Conservation (phyloP, 2,797 vertebrate species). For the Ptychobarbus kaznakovi region DNA sequence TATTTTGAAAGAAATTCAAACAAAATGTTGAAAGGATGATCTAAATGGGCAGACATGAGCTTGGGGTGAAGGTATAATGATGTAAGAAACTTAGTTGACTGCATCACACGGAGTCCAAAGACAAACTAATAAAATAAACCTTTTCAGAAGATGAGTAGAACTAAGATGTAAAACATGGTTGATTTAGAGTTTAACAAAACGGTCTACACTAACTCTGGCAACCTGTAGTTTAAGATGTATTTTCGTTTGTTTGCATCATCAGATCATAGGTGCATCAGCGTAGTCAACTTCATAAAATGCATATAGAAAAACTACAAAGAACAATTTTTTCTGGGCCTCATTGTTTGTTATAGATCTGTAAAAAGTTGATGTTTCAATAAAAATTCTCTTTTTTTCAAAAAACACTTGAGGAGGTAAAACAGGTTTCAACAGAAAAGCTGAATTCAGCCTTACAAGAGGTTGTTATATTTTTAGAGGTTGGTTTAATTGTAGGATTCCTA, state of each 20-base stretch:
- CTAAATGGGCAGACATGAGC: neutral
- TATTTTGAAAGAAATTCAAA: neutral
- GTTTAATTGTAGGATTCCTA: conserved; percentile 58
- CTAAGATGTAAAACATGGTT: neutral
- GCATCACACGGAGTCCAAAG: conserved; percentile 4
- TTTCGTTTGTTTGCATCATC: conserved; percentile 58
- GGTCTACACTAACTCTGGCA: neutral
- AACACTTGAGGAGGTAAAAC: conserved; percentile 73
- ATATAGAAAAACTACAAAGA: conserved; percentile 63
- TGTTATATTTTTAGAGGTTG: conserved; percentile 57
- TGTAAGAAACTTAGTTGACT: neutral
- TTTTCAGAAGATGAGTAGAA: neutral
- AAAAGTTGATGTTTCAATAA: conserved; percentile 67
- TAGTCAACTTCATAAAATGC: conserved; percentile 67
- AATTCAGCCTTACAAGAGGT: conserved; percentile 62
- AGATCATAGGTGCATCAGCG: conserved; percentile 49
- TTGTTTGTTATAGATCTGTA: conserved; percentile 63
- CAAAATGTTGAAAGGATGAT: neutral
- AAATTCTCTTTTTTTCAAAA: conserved; percentile 62
- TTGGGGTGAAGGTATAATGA: neutral
- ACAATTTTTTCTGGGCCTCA: conserved; percentile 54
- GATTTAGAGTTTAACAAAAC: conserved; percentile 38
- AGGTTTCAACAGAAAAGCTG: conserved; percentile 65
- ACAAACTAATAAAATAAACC: neutral
- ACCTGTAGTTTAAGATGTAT: neutral